Evolutionary conservation across 2,113 vertebrate genomes (phyloP), one percentile per base, ranked within the genome.

Genomic region (Pollachius pollachius): DNA sequence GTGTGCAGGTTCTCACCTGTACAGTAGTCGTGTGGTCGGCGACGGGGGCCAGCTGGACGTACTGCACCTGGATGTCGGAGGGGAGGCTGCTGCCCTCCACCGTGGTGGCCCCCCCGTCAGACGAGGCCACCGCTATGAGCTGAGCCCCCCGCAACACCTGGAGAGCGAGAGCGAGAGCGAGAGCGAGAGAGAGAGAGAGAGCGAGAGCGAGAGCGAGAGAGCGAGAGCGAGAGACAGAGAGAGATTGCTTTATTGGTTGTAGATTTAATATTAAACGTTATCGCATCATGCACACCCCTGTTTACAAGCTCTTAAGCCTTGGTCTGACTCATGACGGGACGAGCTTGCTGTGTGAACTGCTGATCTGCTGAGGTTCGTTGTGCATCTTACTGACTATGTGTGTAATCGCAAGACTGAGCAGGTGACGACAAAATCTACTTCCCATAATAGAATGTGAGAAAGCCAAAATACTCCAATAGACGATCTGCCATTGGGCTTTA

Each of bases 41-140:
- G 60, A 99, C 97, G 0, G 97, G 95, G 0, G 96, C 97, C 69
- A 99, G 91, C 81, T 98, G 97, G 70, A 98, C 97, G 5, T 99
- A 98, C 64, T 98, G 97, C 71, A 99, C 97, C 85, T 99, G 97
- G 84, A 99, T 99, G 80, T 98, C 97, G 4, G 94, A 94, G 30
- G 94, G 97, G 4, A 99, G 94, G 0, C 95, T 75, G 0, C 95
- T 95, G 0, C 95, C 94, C 0, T 99, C 96, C 0, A 99, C 95
- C 0, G 92, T 93, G 0, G 94, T 89, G 0, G 95, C 79, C 0
- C 92, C 84, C 0, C 95, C 92, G 72, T 99, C 97, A 0, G 96
- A 92, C n/a, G 97, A 98, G 0, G 97, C 96, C 65, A 99, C 95
- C 0, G 97, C 97, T 59, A 99, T 99, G 18, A 99, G 88, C 85